These are phyloP conservation scores for Drosophila triauraria DNA, from an alignment of 1,140 invertebrate species.

Conservation along the genomic window DNA sequence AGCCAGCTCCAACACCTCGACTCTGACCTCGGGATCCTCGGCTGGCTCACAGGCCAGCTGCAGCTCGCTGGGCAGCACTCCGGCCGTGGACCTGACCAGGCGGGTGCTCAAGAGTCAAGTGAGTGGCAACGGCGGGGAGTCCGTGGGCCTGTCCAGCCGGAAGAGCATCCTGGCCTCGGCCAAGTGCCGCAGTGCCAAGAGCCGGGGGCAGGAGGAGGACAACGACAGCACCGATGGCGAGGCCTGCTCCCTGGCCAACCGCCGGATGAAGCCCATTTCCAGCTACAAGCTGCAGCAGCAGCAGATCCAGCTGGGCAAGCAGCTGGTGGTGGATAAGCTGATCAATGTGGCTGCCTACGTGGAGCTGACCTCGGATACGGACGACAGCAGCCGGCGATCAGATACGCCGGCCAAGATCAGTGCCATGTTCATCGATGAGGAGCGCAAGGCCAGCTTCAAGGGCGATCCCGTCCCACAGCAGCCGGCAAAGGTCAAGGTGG, in stretches of 20 bases:
- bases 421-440: conserved; percentile 85
- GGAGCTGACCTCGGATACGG: conserved; percentile 83
- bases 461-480: conserved; percentile 62
- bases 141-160: conserved; percentile 90
- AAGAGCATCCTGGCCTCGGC: conserved; percentile 95
- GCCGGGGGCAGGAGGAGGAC: conserved; percentile 69
- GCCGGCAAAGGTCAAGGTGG: conserved; percentile 50
- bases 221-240: conserved; percentile 84
- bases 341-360: conserved; percentile 84
- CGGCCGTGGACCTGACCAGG: conserved; percentile 86
- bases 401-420: conserved; percentile 83
- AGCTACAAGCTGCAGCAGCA: conserved; percentile 73
- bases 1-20: conserved; percentile 88
- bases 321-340: conserved; percentile 80
- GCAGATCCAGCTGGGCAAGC: conserved; percentile 46
- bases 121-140: conserved; percentile 75
- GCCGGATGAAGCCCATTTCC: conserved; percentile 71
- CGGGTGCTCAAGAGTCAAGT: conserved; percentile 88
- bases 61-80: conserved; percentile 88
- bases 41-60: conserved; percentile 89
- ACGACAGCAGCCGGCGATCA: conserved; percentile 80
- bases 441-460: conserved; percentile 84
- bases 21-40: conserved; percentile 87
- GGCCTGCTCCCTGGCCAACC: conserved; percentile 67
- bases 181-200: conserved; percentile 90